Evolutionary conservation across 2,797 vertebrate species (phyloP), one percentile per base, ranked within the genome.

Genomic region (Chelmon rostratus): DNA sequence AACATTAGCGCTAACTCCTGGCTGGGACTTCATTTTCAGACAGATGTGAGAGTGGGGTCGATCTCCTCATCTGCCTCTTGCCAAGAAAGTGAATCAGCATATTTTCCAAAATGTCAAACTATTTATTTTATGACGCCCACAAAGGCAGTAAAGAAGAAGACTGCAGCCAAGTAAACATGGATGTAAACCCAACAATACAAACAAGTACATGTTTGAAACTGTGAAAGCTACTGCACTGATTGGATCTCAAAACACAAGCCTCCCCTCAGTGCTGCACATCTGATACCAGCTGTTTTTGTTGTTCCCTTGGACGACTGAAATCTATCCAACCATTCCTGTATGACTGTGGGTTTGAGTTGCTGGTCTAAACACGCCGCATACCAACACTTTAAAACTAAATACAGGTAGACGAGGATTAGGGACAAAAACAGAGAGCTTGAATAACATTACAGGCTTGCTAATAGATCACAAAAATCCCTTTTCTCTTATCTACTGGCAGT

Each of bases 321-420:
- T 81, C 73, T n/a, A 87, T 85, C 82, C 85, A 62, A 57, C 58
- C 65, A 40, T 68, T 59, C 72, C 73, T 69, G 53, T 66, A 0
- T 33, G 37, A 73, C 61, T 68, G 75, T 50, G 78, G 80, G 81
- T 74, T 85, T 70, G 58, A 86, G 85, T 71, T 91, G 78, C 81
- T 67, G 76, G 80, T 92, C 42, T 64, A 87, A 92, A 91, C 83
- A 88, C 63, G 21, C 53, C 68, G 63, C 74, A 75, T 78, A 46
- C 68, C 82, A 56, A 46, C 19, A 1, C 0, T 16, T 21, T 35
- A 28, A 76, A 72, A 28, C 69, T 31, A 86, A 88, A 86, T 74
- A 83, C 77, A 71, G 80, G 87, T 61, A 46, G 50, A 61, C 0
- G 3, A 76, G 54, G n/a, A 23, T 12, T 0, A 42, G 25, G 33